Conservation (phyloP, 2,113 vertebrate genomes). For the Onychostoma macrolepis region DNA sequence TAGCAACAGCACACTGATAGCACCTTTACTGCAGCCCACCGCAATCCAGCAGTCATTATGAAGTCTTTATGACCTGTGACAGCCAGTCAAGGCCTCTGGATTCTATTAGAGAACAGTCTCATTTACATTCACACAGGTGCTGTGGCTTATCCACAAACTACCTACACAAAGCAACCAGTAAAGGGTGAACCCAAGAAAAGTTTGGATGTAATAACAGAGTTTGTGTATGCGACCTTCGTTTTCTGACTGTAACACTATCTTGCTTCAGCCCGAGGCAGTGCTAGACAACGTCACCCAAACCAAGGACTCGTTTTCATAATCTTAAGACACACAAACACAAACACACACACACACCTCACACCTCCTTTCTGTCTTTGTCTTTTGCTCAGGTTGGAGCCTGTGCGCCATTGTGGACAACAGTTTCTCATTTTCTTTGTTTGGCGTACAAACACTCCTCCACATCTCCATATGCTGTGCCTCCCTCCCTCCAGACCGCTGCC, state of each 20-base stretch:
- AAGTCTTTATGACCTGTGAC: constrained; percentile 60
- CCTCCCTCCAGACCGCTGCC: constrained; percentile 1
- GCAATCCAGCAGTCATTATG: constrained; percentile 58
- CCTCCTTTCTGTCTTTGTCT: constrained; percentile 3
- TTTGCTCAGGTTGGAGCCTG: constrained; percentile 21
- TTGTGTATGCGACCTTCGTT: constrained; percentile 51
- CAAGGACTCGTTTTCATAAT: constrained; percentile 45
- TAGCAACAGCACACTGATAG: constrained; percentile 52
- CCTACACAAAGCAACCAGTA: constrained; percentile 2
- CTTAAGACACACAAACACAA: background rate
- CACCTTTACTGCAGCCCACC: constrained; percentile 53
- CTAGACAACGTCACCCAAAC: constrained; percentile 28
- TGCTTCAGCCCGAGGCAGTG: constrained; percentile 37
- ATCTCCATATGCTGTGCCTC: constrained; percentile 12
- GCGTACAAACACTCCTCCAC: constrained; percentile 27
- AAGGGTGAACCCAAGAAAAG: background rate
- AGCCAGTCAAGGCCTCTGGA: constrained; percentile 53
- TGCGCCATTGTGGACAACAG: constrained; percentile 5
- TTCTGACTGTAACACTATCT: constrained; percentile 37
- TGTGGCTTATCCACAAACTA: background rate
- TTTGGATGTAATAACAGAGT: constrained; percentile 6
- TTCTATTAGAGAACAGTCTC: constrained; percentile 49
- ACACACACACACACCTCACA: constrained; percentile 2
- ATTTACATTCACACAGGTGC: constrained; percentile 41
- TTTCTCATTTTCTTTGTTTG: constrained; percentile 35